These are phyloP conservation scores for Halocynthia roretzi DNA, from an alignment of 23 tunicate species.

Conservation along the genomic window DNA sequence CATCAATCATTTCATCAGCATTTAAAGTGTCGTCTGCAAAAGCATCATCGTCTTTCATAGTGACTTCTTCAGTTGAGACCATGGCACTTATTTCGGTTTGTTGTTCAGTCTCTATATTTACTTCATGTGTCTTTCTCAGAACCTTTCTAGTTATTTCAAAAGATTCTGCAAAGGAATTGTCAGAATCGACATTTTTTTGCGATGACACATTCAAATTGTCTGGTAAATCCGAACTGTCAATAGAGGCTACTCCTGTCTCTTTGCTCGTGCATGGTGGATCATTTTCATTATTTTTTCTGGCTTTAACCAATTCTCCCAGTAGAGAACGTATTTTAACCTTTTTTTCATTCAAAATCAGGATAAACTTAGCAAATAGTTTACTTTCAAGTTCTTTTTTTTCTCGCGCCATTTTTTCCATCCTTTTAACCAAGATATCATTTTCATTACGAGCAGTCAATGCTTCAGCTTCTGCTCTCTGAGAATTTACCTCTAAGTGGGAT, in stretches of 20 bases:
- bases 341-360: constrained; percentile 49
- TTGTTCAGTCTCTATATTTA: no score
- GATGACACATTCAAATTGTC: background rate
- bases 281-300: background rate
- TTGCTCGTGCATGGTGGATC: background rate
- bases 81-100: no score
- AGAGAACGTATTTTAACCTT: constrained; percentile 42
- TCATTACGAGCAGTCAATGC: background rate
- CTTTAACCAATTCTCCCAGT: background rate
- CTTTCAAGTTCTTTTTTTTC: constrained; percentile 25
- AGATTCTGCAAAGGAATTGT: constrained; percentile 3
- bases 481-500: background rate
- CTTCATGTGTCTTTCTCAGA: background rate
- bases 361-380: constrained; percentile 40
- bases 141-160: background rate
- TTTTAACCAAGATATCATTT: background rate
- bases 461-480: background rate
- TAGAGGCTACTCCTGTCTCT: background rate
- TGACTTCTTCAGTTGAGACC: background rate
- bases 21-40: background rate
- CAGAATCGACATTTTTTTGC: background rate
- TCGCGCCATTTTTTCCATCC: constrained; percentile 12
- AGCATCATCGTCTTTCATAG: background rate
- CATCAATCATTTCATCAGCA: constrained; percentile 1
- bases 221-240: background rate